Base-by-base conservation (phyloP, 2,888 invertebrate species). In the Pseudoips prasinana region DNA sequence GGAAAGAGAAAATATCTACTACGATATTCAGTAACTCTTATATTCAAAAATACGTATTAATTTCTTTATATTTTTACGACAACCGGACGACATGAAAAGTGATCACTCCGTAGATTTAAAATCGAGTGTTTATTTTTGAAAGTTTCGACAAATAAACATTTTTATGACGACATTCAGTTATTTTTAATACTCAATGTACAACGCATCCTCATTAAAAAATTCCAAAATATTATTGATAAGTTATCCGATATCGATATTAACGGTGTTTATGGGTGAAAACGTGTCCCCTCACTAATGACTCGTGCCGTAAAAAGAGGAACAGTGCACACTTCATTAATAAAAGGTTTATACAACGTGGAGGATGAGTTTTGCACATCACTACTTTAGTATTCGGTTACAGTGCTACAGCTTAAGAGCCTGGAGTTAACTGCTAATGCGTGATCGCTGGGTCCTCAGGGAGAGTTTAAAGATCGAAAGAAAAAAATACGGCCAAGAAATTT, bases 291-390 rank as follows among this genome's bases (percentile, higher is more conserved):
- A 66, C 77, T 77, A 65, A 14, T 33, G 64, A 69, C 81, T 75
- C 81, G 81, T 82, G 81, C 78, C 72, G 63, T 73, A 80, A 83
- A 78, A 82, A 75, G 73, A 82, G 64, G 72, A 80, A 3, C 69
- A 62, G 52, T 49, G 68, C 73, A 77, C 79, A 80, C 84, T 81
- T 83, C 79, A 80, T 76, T 81, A 80, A 73, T 72, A 78, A 77
- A 79, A 78, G 75, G 75, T 81, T 79, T 81, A 83, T 5, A 81
- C 82, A 79, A 70, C 68, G 64, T 61, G 58, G 64, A 71, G 71
- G 73, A 69, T 64, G 70, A 66, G 69, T 70, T 74, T 75, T 78
- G 58, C 58, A 50, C 49, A 60, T 57, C 48, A 42, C 32, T 39
- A 45, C 38, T 26, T 8, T 22, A 55, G 65, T 64, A 46, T 74